Evolutionary conservation across 2,113 vertebrate species (phyloP).

Genomic region (Nansenia antarctica): DNA sequence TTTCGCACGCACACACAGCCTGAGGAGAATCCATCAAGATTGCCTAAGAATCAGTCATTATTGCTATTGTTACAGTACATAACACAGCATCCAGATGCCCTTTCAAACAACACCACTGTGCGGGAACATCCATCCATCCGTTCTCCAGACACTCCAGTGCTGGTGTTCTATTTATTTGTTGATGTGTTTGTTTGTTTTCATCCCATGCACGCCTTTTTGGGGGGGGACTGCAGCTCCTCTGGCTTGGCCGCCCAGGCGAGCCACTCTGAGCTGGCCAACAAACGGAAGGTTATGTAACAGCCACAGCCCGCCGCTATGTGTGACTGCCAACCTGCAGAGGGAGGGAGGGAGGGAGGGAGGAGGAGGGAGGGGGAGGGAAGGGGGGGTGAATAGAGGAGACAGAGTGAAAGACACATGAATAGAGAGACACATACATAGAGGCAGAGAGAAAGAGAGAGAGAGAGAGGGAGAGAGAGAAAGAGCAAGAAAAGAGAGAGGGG

Average conservation of each 20-base stretch:
- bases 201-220: constrained; percentile 17
- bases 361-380: neutral
- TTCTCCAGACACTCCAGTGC: constrained; percentile 24
- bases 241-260: constrained; percentile 8
- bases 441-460: constrained; percentile 26
- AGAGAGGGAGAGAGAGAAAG: constrained; percentile 1
- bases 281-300: constrained; percentile 55
- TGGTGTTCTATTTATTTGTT: constrained; percentile 47
- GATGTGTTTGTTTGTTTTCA: constrained; percentile 24
- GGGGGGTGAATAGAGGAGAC: constrained; percentile 13
- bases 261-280: constrained; percentile 37
- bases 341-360: neutral
- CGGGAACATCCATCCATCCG: neutral
- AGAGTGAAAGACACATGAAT: neutral
- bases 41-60: constrained; percentile 35
- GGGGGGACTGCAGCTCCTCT: constrained; percentile 28
- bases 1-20: neutral
- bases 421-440: constrained; percentile 10
- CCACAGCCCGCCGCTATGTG: constrained; percentile 42
- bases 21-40: constrained; percentile 33
- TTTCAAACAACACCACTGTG: neutral
- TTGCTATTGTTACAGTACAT: constrained; percentile 2
- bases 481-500: neutral
- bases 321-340: constrained; percentile 53
- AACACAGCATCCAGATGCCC: constrained; percentile 2